Conservation (phyloP, 1,140 invertebrate genomes). For the Hesperophylax magnus region DNA sequence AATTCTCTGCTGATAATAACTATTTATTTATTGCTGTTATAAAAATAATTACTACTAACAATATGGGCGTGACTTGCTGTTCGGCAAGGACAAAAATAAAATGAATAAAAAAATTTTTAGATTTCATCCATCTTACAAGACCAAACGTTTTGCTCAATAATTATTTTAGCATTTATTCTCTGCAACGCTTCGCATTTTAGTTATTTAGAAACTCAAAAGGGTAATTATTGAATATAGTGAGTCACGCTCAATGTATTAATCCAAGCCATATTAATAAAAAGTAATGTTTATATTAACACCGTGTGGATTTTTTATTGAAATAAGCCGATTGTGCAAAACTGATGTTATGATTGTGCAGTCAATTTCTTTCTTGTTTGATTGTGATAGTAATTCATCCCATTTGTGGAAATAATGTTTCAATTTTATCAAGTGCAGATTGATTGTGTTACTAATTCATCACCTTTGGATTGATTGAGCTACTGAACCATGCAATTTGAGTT, state of each 20-base stretch:
- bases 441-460: no score
- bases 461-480: no score
- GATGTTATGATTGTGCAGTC: background rate
- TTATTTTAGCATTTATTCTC: no score
- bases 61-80: slow-evolving; percentile 12
- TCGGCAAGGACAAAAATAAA: background rate
- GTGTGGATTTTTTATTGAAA: background rate
- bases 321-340: slow-evolving; percentile 5
- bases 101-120: no score
- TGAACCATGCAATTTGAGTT: no score
- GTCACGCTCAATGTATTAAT: slow-evolving; percentile 6
- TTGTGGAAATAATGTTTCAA: background rate
- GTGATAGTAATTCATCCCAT: background rate
- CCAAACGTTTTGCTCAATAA: no score
- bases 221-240: background rate
- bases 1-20: background rate
- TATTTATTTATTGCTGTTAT: slow-evolving; percentile 13
- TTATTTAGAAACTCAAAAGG: no score
- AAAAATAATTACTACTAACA: slow-evolving; percentile 4
- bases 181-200: no score
- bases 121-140: no score
- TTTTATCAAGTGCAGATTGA: background rate
- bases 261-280: slow-evolving; percentile 7
- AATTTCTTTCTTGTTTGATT: background rate
- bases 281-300: background rate